These are phyloP conservation scores for Rhopalosiphum padi DNA, from an alignment of 1,140 invertebrate genomes.

Conservation along the genomic window DNA sequence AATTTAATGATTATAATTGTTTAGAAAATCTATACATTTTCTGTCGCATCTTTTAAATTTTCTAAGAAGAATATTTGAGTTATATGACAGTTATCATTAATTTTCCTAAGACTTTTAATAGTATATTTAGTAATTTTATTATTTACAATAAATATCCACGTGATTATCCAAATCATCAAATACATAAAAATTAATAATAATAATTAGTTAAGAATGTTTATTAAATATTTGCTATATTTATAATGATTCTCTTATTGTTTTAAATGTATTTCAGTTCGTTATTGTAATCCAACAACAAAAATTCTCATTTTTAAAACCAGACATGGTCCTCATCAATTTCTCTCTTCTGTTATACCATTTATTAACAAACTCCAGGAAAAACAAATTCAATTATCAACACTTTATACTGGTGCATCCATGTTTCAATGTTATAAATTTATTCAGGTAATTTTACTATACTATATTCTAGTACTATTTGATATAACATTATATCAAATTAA, in stretches of 20 bases:
- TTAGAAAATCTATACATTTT: too few relatives aligned
- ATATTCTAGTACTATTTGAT: slow-evolving; percentile 21
- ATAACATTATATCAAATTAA: not conserved
- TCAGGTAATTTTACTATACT: slow-evolving; percentile 62
- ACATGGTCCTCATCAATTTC: slow-evolving; percentile 76
- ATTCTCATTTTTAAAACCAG: slow-evolving; percentile 74
- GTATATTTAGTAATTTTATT: not conserved
- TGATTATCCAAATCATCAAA: too few relatives aligned
- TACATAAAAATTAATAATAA: too few relatives aligned
- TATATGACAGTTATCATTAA: too few relatives aligned
- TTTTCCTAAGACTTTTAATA: too few relatives aligned
- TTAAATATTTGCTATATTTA: too few relatives aligned
- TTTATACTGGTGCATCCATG: slow-evolving; percentile 79
- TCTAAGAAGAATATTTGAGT: too few relatives aligned
- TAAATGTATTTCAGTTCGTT: slow-evolving; percentile 69
- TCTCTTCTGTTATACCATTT: slow-evolving; percentile 72
- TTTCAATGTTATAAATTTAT: slow-evolving; percentile 80
- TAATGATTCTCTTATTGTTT: not conserved
- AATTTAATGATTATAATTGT: too few relatives aligned
- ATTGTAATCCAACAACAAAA: slow-evolving; percentile 77
- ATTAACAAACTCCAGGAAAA: slow-evolving; percentile 71
- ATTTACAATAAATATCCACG: not conserved
- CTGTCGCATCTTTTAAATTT: too few relatives aligned
- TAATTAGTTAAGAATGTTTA: too few relatives aligned
- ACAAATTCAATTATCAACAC: slow-evolving; percentile 69